Percentiles rank a stretch among this genome's conserved stretches.
These are phyloP conservation scores for Dreissena polymorpha DNA, from an alignment of 1,140 invertebrate genomes.

Conservation along the genomic window DNA sequence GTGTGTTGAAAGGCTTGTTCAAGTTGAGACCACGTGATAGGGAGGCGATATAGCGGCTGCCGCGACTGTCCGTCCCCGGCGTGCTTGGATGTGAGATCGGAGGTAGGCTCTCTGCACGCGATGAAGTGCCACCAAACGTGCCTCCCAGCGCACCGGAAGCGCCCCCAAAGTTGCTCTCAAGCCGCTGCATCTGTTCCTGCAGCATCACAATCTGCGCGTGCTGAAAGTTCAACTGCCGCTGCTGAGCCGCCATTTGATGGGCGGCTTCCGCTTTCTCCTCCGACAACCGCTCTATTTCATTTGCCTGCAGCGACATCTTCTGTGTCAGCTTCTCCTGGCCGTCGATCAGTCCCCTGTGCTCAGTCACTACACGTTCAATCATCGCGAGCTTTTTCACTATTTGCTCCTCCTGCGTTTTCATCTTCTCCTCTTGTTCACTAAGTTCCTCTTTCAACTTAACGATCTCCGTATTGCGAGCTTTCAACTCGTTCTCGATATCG, in stretches of 20 bases:
- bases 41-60: constrained; percentile 34
- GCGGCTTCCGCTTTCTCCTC: constrained; percentile 59
- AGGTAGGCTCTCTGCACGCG: constrained; percentile 33
- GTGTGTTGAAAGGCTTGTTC: constrained; percentile 57
- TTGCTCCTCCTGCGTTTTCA: constrained; percentile 55
- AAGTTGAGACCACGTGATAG: constrained; percentile 43
- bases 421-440: constrained; percentile 57
- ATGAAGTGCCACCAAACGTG: constrained; percentile 10
- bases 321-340: constrained; percentile 61
- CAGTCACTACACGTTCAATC: constrained; percentile 58
- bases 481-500: constrained; percentile 57
- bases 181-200: constrained; percentile 60
- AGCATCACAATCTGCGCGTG: constrained; percentile 63
- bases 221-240: constrained; percentile 62
- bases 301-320: constrained; percentile 47
- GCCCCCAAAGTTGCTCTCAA: constrained; percentile 39
- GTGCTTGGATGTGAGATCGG: constrained; percentile 40
- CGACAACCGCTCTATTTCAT: constrained; percentile 53
- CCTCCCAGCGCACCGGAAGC: constrained; percentile 36
- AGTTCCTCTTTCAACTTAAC: constrained; percentile 54
- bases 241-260: constrained; percentile 55
- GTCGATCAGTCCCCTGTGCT: constrained; percentile 58
- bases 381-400: constrained; percentile 59
- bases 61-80: constrained; percentile 37
- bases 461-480: constrained; percentile 55